Evolutionary conservation across 2,797 vertebrate genomes (phyloP), one percentile per base, ranked within the genome.

Genomic region (Ataeniobius toweri): DNA sequence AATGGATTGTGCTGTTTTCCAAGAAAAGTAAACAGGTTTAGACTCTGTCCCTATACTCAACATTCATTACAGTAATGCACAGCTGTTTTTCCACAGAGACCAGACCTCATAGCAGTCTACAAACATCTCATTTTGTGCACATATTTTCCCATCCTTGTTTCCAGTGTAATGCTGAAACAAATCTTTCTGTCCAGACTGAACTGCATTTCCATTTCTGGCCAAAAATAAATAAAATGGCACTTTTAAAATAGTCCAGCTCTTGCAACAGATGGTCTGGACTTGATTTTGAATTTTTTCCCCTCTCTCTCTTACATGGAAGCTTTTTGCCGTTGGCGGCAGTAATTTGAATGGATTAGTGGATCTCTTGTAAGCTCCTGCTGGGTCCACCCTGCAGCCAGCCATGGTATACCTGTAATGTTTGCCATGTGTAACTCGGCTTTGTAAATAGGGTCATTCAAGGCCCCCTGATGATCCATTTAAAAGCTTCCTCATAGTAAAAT

Each of bases 251-350:
- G 61, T 89, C 83, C 86, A 86, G 90, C 84, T 92, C 80, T 75
- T 86, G 79, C 88, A 93, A 88, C 92, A 93, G 92, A 94, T 93
- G 92, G 84, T 79, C 77, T 74, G 78, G 77, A 75, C 87, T 82
- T 78, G 68, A 85, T 87, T 83, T 79, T 65, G 73, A 71, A 71
- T 50, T 77, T 59, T 26, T 74, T 72, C 67, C 74, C 76, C 68
- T 44, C 51, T 58, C 51, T 50, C 75, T 31, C 71, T 51, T 78
- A 68, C 61, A 69, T 72, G 28, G 20, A 72, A 73, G 56, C 61
- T 77, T 70, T 84, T 80, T 85, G 67, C 73, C 75, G 76, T 44
- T 75, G 44, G 82, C 67, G 73, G 26, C 79, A 82, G 70, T 77
- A 83, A 79, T 83, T 80, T 84, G 84, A 89, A 85, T 82, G 58